Evolutionary conservation across 2,888 invertebrate species (phyloP).

Genomic region (Podotricha telesiphe): DNA sequence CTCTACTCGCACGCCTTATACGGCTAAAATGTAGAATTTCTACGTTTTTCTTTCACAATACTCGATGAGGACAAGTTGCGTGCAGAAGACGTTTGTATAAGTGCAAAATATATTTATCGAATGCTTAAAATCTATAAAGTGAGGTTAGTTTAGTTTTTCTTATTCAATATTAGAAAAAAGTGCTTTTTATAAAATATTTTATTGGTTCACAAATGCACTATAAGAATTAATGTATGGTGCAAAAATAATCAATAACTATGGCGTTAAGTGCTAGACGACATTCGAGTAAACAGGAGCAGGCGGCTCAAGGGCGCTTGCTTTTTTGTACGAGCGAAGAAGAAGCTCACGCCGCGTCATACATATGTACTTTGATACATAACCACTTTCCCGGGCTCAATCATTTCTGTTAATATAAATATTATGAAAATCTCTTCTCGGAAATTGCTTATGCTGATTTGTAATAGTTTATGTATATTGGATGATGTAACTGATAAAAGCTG

Average conservation of each 20-base stretch:
- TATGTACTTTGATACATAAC: slow-evolving; percentile 44
- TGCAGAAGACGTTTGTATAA: slow-evolving; percentile 32
- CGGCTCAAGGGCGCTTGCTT: slow-evolving; percentile 68
- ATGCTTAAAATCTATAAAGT: not conserved
- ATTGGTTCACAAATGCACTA: not conserved
- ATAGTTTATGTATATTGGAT: not conserved
- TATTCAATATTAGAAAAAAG: no score
- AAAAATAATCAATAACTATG: slow-evolving; percentile 78
- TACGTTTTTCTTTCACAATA: slow-evolving; percentile 49
- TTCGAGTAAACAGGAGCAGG: slow-evolving; percentile 74
- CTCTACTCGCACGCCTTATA: slow-evolving; percentile 46
- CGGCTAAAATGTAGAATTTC: slow-evolving; percentile 48
- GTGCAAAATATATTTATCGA: slow-evolving; percentile 8
- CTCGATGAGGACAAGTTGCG: slow-evolving; percentile 40
- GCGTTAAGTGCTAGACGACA: slow-evolving; percentile 81
- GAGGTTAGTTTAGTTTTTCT: no score
- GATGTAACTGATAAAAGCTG: not conserved
- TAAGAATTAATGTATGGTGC: slow-evolving; percentile 56
- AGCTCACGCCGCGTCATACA: slow-evolving; percentile 53
- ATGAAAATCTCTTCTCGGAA: slow-evolving; percentile 28
- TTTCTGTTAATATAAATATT: slow-evolving; percentile 45
- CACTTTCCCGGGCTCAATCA: slow-evolving; percentile 45
- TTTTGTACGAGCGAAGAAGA: slow-evolving; percentile 60
- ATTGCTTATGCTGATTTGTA: slow-evolving; percentile 7
- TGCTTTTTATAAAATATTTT: not conserved